phyloP scores from a whole-genome alignment of 2,888 invertebrate genomes.

The Chrysodeixis includens region DNA sequence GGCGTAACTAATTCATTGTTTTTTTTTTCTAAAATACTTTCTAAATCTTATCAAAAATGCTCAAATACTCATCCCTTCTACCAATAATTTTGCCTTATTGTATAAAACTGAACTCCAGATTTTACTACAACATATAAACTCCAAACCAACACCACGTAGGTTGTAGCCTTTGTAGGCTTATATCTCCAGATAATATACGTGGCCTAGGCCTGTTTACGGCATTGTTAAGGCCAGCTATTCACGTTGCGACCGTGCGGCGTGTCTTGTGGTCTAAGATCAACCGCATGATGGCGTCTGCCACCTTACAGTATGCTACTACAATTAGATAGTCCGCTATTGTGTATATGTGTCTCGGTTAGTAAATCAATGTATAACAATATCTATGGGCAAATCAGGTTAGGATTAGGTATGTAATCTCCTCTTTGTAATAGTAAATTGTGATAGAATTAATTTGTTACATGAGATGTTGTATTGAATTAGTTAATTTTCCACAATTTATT shows the following conservation, averaged over 20 bases:
- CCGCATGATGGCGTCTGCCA: conserved; percentile 48
- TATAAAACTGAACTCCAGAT: not conserved
- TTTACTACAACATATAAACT: conserved; percentile 14
- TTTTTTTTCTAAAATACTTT: too few relatives aligned
- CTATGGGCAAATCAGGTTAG: too few relatives aligned
- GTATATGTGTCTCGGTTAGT: conserved; percentile 13
- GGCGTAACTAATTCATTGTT: too few relatives aligned
- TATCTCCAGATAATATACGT: conserved; percentile 31
- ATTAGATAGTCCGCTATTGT: conserved; percentile 29
- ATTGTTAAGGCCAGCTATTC: conserved; percentile 49
- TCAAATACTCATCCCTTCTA: not conserved
- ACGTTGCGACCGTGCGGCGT: conserved; percentile 41
- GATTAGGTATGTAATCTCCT: not conserved
- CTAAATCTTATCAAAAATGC: too few relatives aligned
- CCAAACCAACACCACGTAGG: conserved; percentile 16
- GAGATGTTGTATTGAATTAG: too few relatives aligned
- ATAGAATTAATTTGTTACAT: too few relatives aligned
- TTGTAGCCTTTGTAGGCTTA: too few relatives aligned
- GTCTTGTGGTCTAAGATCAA: conserved; percentile 54
- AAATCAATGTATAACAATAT: conserved; percentile 13
- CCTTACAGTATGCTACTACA: conserved; percentile 25
- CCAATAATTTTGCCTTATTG: too few relatives aligned
- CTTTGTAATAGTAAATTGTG: too few relatives aligned
- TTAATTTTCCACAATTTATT: too few relatives aligned
- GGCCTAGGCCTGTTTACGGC: conserved; percentile 46